Evolutionary conservation across 2,888 invertebrate genomes (phyloP).

Genomic region (Melitaea athalia): DNA sequence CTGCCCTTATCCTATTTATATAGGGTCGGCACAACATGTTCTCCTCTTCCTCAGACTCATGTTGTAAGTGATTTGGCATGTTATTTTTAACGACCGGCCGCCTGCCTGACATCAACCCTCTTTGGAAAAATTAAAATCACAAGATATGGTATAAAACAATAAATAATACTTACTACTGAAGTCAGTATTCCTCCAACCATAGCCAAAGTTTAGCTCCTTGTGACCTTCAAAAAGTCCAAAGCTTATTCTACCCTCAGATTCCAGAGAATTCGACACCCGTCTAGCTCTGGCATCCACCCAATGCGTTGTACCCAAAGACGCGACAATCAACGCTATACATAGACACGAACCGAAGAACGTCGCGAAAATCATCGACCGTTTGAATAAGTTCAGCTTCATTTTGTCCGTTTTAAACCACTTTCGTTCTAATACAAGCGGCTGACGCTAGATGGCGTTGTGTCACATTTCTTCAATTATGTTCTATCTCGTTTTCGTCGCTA

Average conservation of each 20-base stretch:
- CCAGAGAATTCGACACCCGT: conserved; percentile 84
- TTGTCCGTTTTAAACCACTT: conserved; percentile 54
- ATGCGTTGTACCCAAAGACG: conserved; percentile 91
- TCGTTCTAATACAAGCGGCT: conserved; percentile 39
- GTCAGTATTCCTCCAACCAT: conserved; percentile 89
- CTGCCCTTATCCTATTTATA: no score
- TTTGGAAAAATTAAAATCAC: not conserved
- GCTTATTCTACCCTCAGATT: conserved; percentile 88
- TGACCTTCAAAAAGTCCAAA: conserved; percentile 94
- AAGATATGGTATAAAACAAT: not conserved
- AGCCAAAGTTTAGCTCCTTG: conserved; percentile 89
- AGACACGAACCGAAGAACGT: conserved; percentile 91
- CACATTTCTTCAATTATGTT: conserved; percentile 54
- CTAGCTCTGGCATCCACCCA: conserved; percentile 91
- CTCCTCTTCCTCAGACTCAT: no score
- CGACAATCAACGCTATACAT: conserved; percentile 89
- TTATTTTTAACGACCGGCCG: no score
- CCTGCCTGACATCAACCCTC: no score
- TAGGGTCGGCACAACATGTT: no score
- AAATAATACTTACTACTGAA: conserved; percentile 85
- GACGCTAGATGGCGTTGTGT: conserved; percentile 68
- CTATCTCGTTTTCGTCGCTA: conserved; percentile 58
- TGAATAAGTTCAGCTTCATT: conserved; percentile 86
- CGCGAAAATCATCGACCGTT: conserved; percentile 89
- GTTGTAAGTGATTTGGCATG: no score